Conservation (phyloP, 2,797 vertebrate species). For the Melanotaenia parkinsoni region DNA sequence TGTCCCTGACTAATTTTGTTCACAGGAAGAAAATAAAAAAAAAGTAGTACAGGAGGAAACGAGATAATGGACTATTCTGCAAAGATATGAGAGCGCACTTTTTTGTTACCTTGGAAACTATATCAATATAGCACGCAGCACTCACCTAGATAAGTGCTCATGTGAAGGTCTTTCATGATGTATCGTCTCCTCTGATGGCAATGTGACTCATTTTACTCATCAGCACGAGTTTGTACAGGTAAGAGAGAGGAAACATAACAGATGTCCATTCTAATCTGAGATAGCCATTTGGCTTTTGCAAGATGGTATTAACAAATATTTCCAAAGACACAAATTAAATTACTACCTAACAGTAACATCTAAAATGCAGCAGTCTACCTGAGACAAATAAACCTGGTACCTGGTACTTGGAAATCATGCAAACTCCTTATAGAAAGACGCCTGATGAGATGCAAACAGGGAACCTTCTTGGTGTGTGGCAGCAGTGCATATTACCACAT, state of each 20-base stretch:
- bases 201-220: conserved; percentile 49
- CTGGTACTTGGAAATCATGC: no score
- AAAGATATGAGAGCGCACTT: conserved; percentile 18
- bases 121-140: background rate
- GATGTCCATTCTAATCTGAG: background rate
- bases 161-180: conserved; percentile 45
- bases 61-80: conserved; percentile 22
- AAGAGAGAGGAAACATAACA: background rate
- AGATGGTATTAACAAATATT: background rate
- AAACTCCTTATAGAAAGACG: no score
- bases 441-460: no score
- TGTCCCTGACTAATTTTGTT: background rate
- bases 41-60: background rate
- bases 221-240: conserved; percentile 1
- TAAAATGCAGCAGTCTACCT: background rate
- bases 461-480: no score
- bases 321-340: background rate
- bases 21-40: background rate
- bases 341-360: background rate
- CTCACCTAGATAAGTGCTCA: conserved; percentile 23
- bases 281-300: background rate
- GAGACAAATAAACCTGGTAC: no score
- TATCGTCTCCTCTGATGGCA: conserved; percentile 44
- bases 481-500: no score
- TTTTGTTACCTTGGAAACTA: conserved; percentile 64